Percentiles rank a stretch among this genome's conserved stretches.
phyloP scores from a whole-genome alignment of 1,140 invertebrate genomes.

The Protaetia brevitarsis region DNA sequence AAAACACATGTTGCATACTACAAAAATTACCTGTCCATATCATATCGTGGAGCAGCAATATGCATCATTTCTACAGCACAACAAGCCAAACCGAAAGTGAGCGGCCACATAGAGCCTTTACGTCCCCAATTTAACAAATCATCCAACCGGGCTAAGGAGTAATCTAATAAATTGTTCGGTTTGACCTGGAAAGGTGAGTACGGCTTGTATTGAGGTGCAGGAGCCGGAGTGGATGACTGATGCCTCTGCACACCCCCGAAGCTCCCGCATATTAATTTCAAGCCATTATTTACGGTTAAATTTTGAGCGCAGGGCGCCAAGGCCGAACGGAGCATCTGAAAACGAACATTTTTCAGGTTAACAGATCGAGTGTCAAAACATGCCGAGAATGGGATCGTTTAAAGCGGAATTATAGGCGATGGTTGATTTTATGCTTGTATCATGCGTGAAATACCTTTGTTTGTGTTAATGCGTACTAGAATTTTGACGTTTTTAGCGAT shows the following conservation, averaged over 20 bases:
- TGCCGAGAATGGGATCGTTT: not conserved
- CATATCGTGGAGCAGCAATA: slow-evolving; percentile 89
- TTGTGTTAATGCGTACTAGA: not conserved
- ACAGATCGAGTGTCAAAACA: not conserved
- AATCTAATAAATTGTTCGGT: not conserved
- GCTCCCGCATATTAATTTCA: not conserved
- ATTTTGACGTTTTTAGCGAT: not conserved
- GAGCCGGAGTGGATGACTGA: not conserved
- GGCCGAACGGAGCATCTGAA: slow-evolving; percentile 10
- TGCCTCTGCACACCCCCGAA: not conserved
- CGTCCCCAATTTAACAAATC: slow-evolving; percentile 90
- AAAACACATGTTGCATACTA: not conserved
- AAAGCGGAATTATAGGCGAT: not conserved
- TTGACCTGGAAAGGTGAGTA: slow-evolving; percentile 1
- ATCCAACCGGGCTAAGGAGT: slow-evolving; percentile 73
- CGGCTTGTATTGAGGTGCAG: not conserved
- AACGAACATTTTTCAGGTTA: not conserved
- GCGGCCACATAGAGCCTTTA: slow-evolving; percentile 83
- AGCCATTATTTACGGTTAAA: not conserved
- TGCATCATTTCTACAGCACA: slow-evolving; percentile 99
- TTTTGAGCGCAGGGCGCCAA: not conserved
- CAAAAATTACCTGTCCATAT: slow-evolving; percentile 72
- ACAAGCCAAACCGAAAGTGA: slow-evolving; percentile 93
- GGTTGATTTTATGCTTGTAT: not conserved
- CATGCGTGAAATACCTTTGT: not conserved